Evolutionary conservation across 2,888 invertebrate genomes (phyloP), one percentile per base, ranked within the genome.

Genomic region (Hermodice carunculata): DNA sequence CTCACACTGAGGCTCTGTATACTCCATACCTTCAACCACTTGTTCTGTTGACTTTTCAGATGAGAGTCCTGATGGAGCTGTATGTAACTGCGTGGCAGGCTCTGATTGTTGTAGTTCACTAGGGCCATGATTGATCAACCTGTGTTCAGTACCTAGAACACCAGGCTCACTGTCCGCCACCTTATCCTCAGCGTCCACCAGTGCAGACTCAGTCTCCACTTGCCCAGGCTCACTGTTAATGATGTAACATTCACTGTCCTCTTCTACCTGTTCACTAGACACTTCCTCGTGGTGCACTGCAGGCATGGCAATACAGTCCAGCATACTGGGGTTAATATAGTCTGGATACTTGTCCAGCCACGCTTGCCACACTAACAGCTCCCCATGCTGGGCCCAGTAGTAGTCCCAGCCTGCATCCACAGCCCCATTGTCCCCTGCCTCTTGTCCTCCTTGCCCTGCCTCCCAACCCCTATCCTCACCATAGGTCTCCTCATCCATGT

Each of bases 331-430:
- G 32, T 60, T 40, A 29, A 62, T 42, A 32, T 64, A 78, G 60
- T 81, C 79, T 0, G 82, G 82, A 62, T 83, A 83, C 63, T 81
- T 83, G 28, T 74, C 73, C 5, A 82, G 67, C 81, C 83, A 84
- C 0, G 75, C 76, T 57, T 81, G 77, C 81, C 81, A 81, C 22
- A 81, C 76, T 28, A 82, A 61, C 57, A 76, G 74, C 51, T 82
- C 82, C 14, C 81, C 81, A 73, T 79, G 76, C 59, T 79, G 76
- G 11, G 67, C 71, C 80, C 82, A 83, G 66, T 81, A 80, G 46
- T 75, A 74, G 14, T 78, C 70, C 76, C 77, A 81, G 1, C 71
- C 76, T 31, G 61, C 64, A 28, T 78, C 76, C 34, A 76, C 57
- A 51, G 76, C 71, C 19, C 40, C 11, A 43, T 34, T 26, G 24